These are phyloP conservation scores for Drosophila oshimai DNA, from an alignment of 1,140 invertebrate species.

Conservation along the genomic window DNA sequence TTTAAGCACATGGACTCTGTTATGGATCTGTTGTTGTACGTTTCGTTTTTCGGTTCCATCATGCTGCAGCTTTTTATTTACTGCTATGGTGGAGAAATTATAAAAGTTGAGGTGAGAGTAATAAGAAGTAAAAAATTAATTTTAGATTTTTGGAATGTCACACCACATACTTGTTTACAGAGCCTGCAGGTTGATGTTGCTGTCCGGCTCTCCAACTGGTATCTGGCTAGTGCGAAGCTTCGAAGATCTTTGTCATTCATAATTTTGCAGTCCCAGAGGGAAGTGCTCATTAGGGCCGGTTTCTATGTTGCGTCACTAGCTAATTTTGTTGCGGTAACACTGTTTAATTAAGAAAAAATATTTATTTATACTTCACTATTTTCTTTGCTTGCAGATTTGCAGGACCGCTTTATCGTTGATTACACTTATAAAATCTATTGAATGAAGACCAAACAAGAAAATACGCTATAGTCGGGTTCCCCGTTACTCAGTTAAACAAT, in stretches of 20 bases:
- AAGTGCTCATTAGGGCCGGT: constrained; percentile 68
- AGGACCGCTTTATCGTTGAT: constrained; percentile 18
- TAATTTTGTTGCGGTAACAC: constrained; percentile 65
- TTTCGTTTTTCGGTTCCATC: constrained; percentile 66
- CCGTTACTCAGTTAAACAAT: too few species aligned
- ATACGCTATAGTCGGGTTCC: too few species aligned
- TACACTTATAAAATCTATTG: constrained; percentile 22
- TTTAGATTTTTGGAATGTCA: too few species aligned
- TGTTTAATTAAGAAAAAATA: too few species aligned
- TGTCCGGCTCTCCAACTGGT: constrained; percentile 59
- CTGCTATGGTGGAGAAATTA: constrained; percentile 74
- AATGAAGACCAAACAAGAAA: background rate
- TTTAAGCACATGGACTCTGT: constrained; percentile 60
- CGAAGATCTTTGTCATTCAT: constrained; percentile 54
- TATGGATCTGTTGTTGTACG: constrained; percentile 57
- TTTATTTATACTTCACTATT: background rate
- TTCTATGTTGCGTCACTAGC: constrained; percentile 76
- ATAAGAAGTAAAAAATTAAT: too few species aligned
- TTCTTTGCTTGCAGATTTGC: constrained; percentile 9
- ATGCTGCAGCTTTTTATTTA: constrained; percentile 76
- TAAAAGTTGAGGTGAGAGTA: constrained; percentile 64
- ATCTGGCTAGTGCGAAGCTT: constrained; percentile 45
- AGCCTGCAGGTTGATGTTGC: constrained; percentile 62
- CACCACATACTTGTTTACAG: constrained; percentile 14
- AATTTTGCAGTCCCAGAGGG: constrained; percentile 61